A percentile compares a stretch with the other conserved stretches of the same genome.
phyloP scores from a whole-genome alignment of 2,888 invertebrate genomes.

The Limnephilus lunatus region DNA sequence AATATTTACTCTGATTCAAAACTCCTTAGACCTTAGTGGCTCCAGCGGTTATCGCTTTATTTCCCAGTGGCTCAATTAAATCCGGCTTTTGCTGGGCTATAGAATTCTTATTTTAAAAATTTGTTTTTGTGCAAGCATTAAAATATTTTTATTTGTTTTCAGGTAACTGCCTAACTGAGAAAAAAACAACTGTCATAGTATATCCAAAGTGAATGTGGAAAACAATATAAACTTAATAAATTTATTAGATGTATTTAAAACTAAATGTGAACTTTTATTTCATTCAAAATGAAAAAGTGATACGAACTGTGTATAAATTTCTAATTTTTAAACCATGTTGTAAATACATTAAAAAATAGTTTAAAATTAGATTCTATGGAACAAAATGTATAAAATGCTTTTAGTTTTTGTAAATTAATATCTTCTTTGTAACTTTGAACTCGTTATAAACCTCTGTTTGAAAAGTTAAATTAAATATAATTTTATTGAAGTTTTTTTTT shows the following conservation, averaged over 20 bases:
- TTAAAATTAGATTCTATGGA: not conserved
- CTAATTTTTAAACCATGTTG: not conserved
- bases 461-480: not conserved
- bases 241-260: not conserved
- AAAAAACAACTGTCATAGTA: too few relatives aligned
- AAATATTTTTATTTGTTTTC: not conserved
- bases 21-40: too few relatives aligned
- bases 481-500: not conserved
- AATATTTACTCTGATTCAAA: too few relatives aligned
- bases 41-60: too few relatives aligned
- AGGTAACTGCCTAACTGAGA: not conserved
- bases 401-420: constrained; percentile 13
- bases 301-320: constrained; percentile 30
- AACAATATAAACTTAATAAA: not conserved
- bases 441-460: not conserved
- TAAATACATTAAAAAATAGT: not conserved
- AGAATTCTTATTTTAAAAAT: not conserved
- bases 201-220: not conserved
- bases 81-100: not conserved
- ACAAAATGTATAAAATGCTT: not conserved
- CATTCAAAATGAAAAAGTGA: constrained; percentile 41
- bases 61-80: not conserved
- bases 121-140: not conserved
- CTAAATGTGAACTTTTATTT: constrained; percentile 14
- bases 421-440: not conserved